A percentile compares a stretch with the other conserved stretches of the same genome.
phyloP scores from a whole-genome alignment of 1,140 invertebrate genomes.

The Aphaenogaster floridana region DNA sequence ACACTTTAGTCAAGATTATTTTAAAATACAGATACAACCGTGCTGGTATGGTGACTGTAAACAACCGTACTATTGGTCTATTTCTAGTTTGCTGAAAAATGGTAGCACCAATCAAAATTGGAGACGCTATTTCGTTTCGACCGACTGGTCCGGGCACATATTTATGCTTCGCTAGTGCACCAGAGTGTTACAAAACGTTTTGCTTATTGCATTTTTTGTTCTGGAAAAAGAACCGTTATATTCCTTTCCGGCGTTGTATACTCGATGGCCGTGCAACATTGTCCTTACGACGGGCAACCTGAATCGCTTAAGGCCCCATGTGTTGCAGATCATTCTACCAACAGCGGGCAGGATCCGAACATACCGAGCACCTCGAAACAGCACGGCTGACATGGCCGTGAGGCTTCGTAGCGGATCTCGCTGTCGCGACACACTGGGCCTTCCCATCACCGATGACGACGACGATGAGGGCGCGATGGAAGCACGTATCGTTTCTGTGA shows the following conservation, averaged over 20 bases:
- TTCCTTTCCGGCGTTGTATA: not conserved
- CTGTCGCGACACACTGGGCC: not conserved
- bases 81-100: too few species aligned
- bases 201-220: not conserved
- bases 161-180: not conserved
- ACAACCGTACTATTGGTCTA: too few species aligned
- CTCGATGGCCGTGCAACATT: not conserved
- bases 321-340: slow-evolving; percentile 67
- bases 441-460: slow-evolving; percentile 6
- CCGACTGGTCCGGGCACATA: too few species aligned
- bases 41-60: too few species aligned
- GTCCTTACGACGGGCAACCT: not conserved
- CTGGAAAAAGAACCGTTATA: not conserved
- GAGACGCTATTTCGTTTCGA: too few species aligned
- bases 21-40: too few species aligned
- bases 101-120: too few species aligned
- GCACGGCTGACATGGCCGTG: slow-evolving; percentile 69
- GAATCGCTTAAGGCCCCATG: not conserved
- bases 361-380: slow-evolving; percentile 72
- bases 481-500: slow-evolving; percentile 11
- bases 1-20: too few species aligned
- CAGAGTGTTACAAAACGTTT: not conserved
- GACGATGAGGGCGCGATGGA: not conserved
- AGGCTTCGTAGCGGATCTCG: slow-evolving; percentile 6
- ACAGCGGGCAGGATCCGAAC: slow-evolving; percentile 50